These are phyloP conservation scores for Solenopsis invicta DNA, from an alignment of 1,140 invertebrate species.

Conservation along the genomic window DNA sequence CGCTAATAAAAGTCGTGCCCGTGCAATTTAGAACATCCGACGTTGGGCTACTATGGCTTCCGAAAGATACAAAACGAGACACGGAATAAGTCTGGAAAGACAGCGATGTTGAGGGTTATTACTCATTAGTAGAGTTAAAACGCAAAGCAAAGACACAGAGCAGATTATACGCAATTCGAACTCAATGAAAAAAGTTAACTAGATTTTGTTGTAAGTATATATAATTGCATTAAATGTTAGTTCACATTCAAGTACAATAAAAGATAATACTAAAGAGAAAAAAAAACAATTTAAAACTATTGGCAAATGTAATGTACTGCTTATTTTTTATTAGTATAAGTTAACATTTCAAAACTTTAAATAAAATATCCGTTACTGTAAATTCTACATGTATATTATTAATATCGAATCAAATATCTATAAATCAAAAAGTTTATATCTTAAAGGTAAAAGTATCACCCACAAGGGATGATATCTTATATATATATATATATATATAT, in stretches of 20 bases:
- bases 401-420: background rate
- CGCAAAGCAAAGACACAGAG: background rate
- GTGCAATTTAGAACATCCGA: conserved; percentile 80
- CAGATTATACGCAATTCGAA: conserved; percentile 14
- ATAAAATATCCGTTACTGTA: background rate
- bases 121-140: conserved; percentile 66
- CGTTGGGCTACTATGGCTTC: conserved; percentile 68
- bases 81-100: conserved; percentile 47
- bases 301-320: background rate
- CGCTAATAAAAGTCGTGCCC: conserved; percentile 83
- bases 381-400: background rate
- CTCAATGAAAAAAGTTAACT: background rate
- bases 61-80: conserved; percentile 70
- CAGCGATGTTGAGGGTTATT: conserved; percentile 65
- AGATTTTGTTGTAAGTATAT: background rate
- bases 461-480: background rate
- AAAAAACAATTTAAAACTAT: background rate
- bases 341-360: conserved; percentile 5
- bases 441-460: background rate
- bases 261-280: background rate
- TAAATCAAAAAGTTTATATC: conserved; percentile 7
- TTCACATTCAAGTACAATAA: background rate
- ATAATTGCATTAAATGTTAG: background rate
- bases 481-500: no score
- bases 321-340: background rate